Conservation (phyloP, 2,797 vertebrate species). For the Pangasius larnaudii region DNA sequence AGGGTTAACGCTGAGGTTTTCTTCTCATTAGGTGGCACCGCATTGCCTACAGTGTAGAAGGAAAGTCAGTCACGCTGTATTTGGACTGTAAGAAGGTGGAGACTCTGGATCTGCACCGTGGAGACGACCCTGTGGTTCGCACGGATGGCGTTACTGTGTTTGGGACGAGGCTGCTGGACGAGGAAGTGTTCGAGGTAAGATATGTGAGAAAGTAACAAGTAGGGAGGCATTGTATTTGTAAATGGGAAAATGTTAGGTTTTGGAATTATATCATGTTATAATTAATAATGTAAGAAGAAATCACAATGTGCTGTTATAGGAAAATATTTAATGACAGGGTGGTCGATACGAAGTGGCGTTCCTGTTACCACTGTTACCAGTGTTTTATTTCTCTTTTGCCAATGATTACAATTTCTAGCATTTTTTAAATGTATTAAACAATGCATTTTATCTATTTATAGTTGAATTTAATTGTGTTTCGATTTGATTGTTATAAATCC, state of each 20-base stretch:
- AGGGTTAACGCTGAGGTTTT: not conserved
- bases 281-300: not conserved
- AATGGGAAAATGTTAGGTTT: not conserved
- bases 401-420: not conserved
- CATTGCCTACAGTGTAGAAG: conserved; percentile 83
- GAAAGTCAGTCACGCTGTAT: conserved; percentile 78
- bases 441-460: not conserved
- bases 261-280: not conserved
- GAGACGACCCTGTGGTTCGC: conserved; percentile 76
- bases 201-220: not conserved
- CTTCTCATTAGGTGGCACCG: conserved; percentile 85
- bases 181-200: conserved; percentile 86
- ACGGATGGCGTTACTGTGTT: conserved; percentile 83
- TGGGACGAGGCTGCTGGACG: conserved; percentile 79
- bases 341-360: not conserved
- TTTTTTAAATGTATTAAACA: not conserved
- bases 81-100: conserved; percentile 81
- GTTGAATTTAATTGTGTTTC: not conserved
- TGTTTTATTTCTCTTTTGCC: not conserved
- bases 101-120: conserved; percentile 73
- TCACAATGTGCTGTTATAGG: not conserved
- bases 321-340: not conserved
- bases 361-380: not conserved
- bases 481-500: not conserved
- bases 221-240: not conserved